Base-by-base conservation (phyloP, 37 sponge, comb jelly and placozoan species). In the Agelas oroides region DNA sequence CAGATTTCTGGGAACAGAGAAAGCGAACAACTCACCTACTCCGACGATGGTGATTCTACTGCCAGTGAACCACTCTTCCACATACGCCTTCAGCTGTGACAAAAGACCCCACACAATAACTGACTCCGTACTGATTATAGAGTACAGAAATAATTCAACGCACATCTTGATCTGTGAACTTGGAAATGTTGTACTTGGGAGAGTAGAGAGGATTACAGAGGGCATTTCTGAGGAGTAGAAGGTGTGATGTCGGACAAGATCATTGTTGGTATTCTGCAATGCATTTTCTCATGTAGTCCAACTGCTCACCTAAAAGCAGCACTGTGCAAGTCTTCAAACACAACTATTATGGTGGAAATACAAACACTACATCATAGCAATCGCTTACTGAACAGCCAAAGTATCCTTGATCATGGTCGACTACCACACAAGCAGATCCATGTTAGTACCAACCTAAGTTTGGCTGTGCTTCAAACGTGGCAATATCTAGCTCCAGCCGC, bases 201-300 rank as follows among this genome's bases (percentile, higher is more conserved):
- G 79, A 87, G 38, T 75, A 87, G 18, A 94, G 33, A 38, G 95
- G 58, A 34, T 94, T 94, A 59, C 82, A 31, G 34, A 94, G 73
- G 27, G 75, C 82, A 76, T 76, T 80, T 62, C 95, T 90, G 71
- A 0, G 75, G 0, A 58, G 1, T 36, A 18, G 14, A 64, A 65
- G 19, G 78, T 32, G 40, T n/a, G 5, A 1, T 12, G 46, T 12
- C 46, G 6, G 6, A 12, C 46, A 46, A 46, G 8, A 46, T 46
- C 3, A 46, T 32, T 11, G 27, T 30, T 28, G 3, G 8, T 8
- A 46, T 46, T 3, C 8, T 46, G n/a, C n/a, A n/a, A n/a, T 8
- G 8, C 46, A 46, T 8, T 46, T 8, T 46, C 46, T 46, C 46
- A n/a, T n/a, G n/a, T n/a, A 12, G 46, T 8, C 8, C 46, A 46